phyloP scores from a whole-genome alignment of 2,797 vertebrate species.

The Coranthus polyacanthus region DNA sequence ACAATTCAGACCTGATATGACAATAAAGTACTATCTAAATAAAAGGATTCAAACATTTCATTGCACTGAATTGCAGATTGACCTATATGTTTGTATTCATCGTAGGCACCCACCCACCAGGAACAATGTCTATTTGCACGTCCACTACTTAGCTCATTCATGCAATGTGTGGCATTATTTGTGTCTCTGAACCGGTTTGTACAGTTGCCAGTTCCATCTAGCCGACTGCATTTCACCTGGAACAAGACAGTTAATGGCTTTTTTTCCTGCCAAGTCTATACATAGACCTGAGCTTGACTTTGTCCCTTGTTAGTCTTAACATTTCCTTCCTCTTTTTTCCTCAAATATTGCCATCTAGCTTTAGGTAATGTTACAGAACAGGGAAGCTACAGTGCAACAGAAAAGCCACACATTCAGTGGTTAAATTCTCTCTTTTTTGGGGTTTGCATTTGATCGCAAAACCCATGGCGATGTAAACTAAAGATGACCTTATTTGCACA shows the following conservation, averaged over 20 bases:
- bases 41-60: too few species aligned
- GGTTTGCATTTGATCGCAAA: not conserved
- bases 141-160: slow-evolving; percentile 4
- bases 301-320: not conserved
- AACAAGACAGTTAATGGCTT: slow-evolving; percentile 7
- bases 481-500: slow-evolving; percentile 24
- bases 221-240: slow-evolving; percentile 11
- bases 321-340: not conserved
- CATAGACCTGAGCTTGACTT: not conserved
- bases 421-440: not conserved
- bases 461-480: slow-evolving; percentile 10
- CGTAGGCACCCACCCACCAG: too few species aligned
- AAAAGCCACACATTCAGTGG: too few species aligned
- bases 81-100: too few species aligned
- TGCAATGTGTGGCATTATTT: slow-evolving; percentile 4
- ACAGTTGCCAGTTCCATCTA: slow-evolving; percentile 47
- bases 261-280: not conserved
- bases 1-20: not conserved
- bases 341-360: too few species aligned
- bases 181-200: slow-evolving; percentile 62
- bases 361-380: too few species aligned
- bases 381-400: too few species aligned
- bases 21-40: not conserved
- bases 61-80: too few species aligned
- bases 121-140: not conserved